Evolutionary conservation across 1,140 invertebrate species (phyloP), one percentile per base, ranked within the genome.

Genomic region (Ceratina japonica): DNA sequence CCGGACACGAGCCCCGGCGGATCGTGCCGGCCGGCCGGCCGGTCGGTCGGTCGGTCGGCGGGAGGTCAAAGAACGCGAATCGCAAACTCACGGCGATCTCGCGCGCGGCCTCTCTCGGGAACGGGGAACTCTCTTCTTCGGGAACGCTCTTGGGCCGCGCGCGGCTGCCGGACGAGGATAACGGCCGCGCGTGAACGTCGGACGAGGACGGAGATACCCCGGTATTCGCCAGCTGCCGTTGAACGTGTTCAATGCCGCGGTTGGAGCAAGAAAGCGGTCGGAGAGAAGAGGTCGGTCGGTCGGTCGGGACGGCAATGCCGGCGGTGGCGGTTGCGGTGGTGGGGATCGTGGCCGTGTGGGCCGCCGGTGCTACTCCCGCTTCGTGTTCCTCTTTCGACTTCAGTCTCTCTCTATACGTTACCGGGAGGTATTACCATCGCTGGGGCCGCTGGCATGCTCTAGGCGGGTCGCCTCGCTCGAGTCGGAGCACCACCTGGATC

Each of bases 221-320:
- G 87, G 91, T 90, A 92, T 91, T 92, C 89, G 90, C 90, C 92
- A 92, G 91, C 91, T 92, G 92, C 91, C 91, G 90, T 89, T 91
- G 90, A 91, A 91, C 89, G 91, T 92, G 90, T 91, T 91, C 90
- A 91, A 91, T 92, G 90, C 90, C 90, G 90, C 83, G 83, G 88
- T 89, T 85, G 84, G 74, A 87, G 87, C 88, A 90, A 91, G 87
- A 90, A 91, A 90, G 86, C 88, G 88, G 87, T 86, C 83, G 78
- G 75, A 78, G 74, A 82, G 74, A 81, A 83, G 76, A 84, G 81
- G 81, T 78, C 75, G 88, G 84, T 81, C 80, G 77, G 78, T 84
- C 87, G 86, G 84, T 76, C 82, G 71, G 54, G 68, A 20, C 44
- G 37, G 37, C 37, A 44, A 44, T 24, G 5, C 73, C 54, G 74